Base-by-base conservation (phyloP, 2,797 vertebrate species). In the Phataginus tricuspis region DNA sequence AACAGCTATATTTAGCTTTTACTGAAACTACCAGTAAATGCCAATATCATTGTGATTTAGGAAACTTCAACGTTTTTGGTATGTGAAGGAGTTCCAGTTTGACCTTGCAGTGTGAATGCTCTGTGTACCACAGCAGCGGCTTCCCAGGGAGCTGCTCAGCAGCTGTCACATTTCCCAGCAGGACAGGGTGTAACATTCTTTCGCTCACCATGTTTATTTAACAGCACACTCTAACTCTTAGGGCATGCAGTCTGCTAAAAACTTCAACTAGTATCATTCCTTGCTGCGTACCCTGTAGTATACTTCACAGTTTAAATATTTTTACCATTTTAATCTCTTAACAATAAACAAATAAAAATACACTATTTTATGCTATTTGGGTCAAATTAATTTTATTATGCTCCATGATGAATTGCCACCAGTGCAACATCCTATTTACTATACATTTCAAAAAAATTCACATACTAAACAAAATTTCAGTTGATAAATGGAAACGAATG, bases 361-460 rank as follows among this genome's bases (percentile, higher is more conserved):
- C 77, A 98, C 42, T 97, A 61, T 90, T 97, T 98, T 96, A 97
- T 68, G 3, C 82, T 98, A 95, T 95, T 98, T 98, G 98, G 97
- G 97, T 98, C 98, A 98, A 98, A 99, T 98, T 99, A 98, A 98
- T 98, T 98, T 99, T 99, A 99, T 98, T 98, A 98, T 98, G 98
- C 96, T 99, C 96, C 98, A 98, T 98, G 98, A 99, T 98, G 98
- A 98, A 98, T 98, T 99, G 98, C 98, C 98, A 98, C 98, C 98
- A 98, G 98, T 99, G 98, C 98, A 99, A 98, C 98, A 98, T 99
- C 98, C 98, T 98, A 98, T 98, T 98, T 97, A 98, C 98, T 98
- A 98, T 98, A 99, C 98, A 99, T 98, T 98, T 98, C 97, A 98
- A 98, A 98, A 96, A 96, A 98, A 98, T 98, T 98, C 98, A 99